Evolutionary conservation across 2,888 invertebrate genomes (phyloP).

Genomic region (Leptopterna dolabrata): DNA sequence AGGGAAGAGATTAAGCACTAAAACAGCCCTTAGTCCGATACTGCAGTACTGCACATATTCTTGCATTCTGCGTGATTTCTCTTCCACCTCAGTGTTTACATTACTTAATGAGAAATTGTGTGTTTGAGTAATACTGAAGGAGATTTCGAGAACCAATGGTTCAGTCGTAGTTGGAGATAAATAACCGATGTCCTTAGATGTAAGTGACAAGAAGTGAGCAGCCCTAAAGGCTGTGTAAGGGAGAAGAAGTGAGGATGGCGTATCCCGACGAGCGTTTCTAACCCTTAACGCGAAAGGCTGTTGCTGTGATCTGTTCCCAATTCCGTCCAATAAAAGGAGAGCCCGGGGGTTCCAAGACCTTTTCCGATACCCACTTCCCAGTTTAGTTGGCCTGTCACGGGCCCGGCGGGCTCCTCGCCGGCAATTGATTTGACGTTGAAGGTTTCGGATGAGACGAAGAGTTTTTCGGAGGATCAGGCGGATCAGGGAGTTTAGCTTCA

Average conservation of each 20-base stretch:
- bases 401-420: not conserved
- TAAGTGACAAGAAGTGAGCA: not conserved
- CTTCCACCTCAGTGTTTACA: too few species aligned
- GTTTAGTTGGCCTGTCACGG: constrained; percentile 5
- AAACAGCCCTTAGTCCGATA: too few species aligned
- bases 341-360: not conserved
- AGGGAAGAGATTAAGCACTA: too few species aligned
- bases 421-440: constrained; percentile 31
- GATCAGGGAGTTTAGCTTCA: constrained; percentile 4
- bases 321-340: constrained; percentile 15
- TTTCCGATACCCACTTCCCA: constrained; percentile 21
- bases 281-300: not conserved
- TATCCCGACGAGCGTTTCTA: not conserved
- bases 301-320: constrained; percentile 24
- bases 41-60: too few species aligned
- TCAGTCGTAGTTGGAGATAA: not conserved
- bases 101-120: too few species aligned
- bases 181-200: not conserved
- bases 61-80: too few species aligned
- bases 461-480: not conserved
- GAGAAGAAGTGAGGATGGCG: not conserved
- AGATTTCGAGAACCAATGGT: too few species aligned
- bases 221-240: too few species aligned
- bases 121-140: too few species aligned
- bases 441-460: constrained; percentile 5